phyloP scores from a whole-genome alignment of 2,113 vertebrate genomes.

The Anser brachyrhynchus region DNA sequence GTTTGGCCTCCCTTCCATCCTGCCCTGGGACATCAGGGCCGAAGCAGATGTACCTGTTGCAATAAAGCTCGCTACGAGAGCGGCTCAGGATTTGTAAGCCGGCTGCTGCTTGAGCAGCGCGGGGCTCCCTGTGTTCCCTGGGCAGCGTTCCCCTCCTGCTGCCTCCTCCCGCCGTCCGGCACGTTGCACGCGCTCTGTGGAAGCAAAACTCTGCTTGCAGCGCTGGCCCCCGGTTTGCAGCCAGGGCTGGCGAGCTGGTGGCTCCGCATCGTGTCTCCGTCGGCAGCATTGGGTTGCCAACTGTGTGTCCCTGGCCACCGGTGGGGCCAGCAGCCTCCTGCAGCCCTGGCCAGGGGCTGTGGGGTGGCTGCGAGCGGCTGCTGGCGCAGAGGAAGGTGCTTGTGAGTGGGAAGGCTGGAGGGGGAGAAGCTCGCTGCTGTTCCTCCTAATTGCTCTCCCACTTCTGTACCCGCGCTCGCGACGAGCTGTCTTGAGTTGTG shows the following conservation, averaged over 20 bases:
- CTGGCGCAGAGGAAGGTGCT: accelerated
- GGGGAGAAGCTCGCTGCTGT: not conserved
- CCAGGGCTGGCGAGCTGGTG: not conserved
- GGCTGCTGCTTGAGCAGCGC: too few relatives aligned
- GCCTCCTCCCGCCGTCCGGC: not conserved
- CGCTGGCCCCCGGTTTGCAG: not conserved
- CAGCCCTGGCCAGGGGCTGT: too few relatives aligned
- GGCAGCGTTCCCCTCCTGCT: not conserved
- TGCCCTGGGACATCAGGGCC: accelerated
- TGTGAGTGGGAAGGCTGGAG: constrained; percentile 17
- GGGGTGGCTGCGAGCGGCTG: too few relatives aligned
- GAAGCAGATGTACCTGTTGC: not conserved
- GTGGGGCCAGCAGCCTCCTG: not conserved
- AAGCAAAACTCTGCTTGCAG: not conserved
- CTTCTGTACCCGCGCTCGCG: not conserved
- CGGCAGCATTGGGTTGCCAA: not conserved
- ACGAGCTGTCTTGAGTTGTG: not conserved
- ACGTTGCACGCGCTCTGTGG: accelerated
- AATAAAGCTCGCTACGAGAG: not conserved
- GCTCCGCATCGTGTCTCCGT: accelerated
- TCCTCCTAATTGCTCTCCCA: constrained; percentile 62
- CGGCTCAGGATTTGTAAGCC: not conserved
- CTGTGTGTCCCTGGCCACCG: accelerated
- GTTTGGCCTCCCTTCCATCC: not conserved
- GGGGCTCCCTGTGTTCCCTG: accelerated